These are phyloP conservation scores for Argyra leucocephala DNA, from an alignment of 2,888 invertebrate species.

Conservation along the genomic window DNA sequence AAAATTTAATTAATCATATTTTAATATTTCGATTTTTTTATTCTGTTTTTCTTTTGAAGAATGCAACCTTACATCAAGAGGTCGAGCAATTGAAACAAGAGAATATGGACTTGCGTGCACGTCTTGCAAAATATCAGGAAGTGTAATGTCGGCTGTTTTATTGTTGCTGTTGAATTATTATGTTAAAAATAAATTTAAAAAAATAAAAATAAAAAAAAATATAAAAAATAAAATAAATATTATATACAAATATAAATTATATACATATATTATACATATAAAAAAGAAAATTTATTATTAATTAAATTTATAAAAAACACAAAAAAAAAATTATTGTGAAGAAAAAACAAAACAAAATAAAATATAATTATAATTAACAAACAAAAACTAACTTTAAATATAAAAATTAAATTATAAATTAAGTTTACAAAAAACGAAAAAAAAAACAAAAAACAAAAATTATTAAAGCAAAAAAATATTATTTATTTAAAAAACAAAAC, in stretches of 20 bases:
- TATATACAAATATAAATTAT: too few species aligned
- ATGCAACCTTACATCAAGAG: constrained; percentile 81
- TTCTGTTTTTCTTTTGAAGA: constrained; percentile 48
- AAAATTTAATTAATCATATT: too few species aligned
- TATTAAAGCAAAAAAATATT: background rate
- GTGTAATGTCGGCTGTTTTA: constrained; percentile 45
- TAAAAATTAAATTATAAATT: constrained; percentile 22
- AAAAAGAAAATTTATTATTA: too few species aligned
- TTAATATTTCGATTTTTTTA: too few species aligned
- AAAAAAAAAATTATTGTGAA: background rate
- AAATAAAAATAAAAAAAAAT: constrained; percentile 21
- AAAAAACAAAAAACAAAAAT: background rate
- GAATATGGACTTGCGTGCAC: constrained; percentile 79
- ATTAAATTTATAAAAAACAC: background rate
- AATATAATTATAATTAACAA: constrained; percentile 22
- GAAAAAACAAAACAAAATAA: constrained; percentile 14
- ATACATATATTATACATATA: too few species aligned
- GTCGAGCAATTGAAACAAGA: constrained; percentile 85
- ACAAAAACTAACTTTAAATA: constrained; percentile 24
- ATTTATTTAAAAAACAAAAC: background rate
- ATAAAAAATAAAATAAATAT: too few species aligned
- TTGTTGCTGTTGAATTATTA: constrained; percentile 16
- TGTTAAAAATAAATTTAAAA: constrained; percentile 9
- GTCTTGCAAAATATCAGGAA: constrained; percentile 80
- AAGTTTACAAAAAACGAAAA: background rate